Evolutionary conservation across 1,140 invertebrate species (phyloP).

Genomic region (Drosophila jambulina): DNA sequence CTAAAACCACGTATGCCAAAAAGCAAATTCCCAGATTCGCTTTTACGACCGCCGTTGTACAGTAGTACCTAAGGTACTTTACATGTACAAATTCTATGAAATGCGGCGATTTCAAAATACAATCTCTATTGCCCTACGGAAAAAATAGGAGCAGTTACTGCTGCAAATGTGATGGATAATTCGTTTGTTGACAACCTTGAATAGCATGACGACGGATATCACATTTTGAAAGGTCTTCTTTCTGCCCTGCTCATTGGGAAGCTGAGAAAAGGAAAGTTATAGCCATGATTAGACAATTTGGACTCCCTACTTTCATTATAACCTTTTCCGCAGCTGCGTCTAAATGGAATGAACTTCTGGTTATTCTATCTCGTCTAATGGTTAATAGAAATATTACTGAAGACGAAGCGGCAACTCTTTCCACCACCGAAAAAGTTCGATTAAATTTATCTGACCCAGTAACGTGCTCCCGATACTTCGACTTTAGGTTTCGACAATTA

Average conservation of each 20-base stretch:
- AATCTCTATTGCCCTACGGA: too few species aligned
- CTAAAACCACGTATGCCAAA: too few species aligned
- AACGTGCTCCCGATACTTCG: neutral
- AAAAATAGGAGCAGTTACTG: too few species aligned
- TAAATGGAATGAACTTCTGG: neutral
- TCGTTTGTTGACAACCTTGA: too few species aligned
- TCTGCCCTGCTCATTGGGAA: neutral
- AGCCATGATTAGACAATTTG: neutral
- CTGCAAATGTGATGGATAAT: too few species aligned
- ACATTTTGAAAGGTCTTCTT: too few species aligned
- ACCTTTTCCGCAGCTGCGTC: neutral
- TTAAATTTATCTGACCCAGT: neutral
- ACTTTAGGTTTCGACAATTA: slow-evolving; percentile 1
- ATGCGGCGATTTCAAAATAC: too few species aligned
- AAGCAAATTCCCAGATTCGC: too few species aligned
- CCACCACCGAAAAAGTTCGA: neutral
- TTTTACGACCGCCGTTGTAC: too few species aligned
- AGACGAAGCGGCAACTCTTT: neutral
- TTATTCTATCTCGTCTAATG: neutral
- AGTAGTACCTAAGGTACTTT: too few species aligned
- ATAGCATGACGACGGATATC: too few species aligned
- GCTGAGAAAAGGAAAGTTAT: neutral
- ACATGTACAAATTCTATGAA: too few species aligned
- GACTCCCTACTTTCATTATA: neutral
- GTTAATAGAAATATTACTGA: neutral